These are phyloP conservation scores for Cosmorhoe ocellata DNA, from an alignment of 2,888 invertebrate genomes.

Conservation along the genomic window DNA sequence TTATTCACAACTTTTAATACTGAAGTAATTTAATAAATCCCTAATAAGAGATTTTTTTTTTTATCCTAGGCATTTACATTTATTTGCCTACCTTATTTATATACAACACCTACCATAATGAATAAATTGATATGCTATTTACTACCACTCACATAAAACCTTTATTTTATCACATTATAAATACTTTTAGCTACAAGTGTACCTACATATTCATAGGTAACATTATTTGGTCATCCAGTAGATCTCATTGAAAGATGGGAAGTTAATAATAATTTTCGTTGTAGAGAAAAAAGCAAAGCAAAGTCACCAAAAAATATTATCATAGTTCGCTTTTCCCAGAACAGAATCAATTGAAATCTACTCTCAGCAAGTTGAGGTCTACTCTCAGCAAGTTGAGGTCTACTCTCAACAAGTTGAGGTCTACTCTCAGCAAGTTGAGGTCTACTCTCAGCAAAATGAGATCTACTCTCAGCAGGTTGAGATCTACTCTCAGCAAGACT, in stretches of 20 bases:
- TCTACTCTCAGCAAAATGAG: slow-evolving; percentile 26
- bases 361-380: slow-evolving; percentile 19
- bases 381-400: slow-evolving; percentile 21
- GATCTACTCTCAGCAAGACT: slow-evolving; percentile 36
- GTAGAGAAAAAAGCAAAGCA: not conserved
- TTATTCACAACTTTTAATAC: slow-evolving; percentile 23
- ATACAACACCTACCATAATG: slow-evolving; percentile 33
- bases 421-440: slow-evolving; percentile 21
- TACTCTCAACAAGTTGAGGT: slow-evolving; percentile 21
- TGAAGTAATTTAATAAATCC: not conserved
- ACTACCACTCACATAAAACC: slow-evolving; percentile 44
- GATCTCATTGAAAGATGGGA: slow-evolving; percentile 41
- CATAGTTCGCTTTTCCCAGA: no score
- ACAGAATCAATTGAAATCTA: not conserved
- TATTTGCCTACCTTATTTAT: slow-evolving; percentile 4
- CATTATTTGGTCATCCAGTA: slow-evolving; percentile 60
- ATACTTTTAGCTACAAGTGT: slow-evolving; percentile 34
- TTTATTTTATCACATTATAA: slow-evolving; percentile 50
- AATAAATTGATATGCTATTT: slow-evolving; percentile 59
- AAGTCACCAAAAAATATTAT: no score
- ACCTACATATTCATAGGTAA: slow-evolving; percentile 16
- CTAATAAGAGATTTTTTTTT: no score
- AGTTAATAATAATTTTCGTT: slow-evolving; percentile 10
- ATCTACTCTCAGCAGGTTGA: slow-evolving; percentile 1
- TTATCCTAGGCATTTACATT: slow-evolving; percentile 13